These are phyloP conservation scores for Leistus spinibarbis DNA, from an alignment of 2,888 invertebrate genomes.

Conservation along the genomic window DNA sequence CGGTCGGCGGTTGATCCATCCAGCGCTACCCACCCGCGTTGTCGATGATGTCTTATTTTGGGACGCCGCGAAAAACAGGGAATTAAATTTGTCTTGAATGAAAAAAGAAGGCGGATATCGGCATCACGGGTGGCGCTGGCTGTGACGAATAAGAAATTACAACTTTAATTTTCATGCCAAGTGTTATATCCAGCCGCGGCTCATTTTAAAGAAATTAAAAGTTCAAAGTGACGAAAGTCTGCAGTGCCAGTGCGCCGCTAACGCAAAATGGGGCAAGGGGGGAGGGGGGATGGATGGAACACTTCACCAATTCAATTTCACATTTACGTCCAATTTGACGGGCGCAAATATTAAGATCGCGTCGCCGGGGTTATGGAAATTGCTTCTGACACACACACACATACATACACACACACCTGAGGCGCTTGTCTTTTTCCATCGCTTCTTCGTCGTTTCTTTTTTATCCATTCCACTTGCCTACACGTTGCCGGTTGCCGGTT, in stretches of 20 bases:
- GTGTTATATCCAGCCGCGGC: constrained; percentile 43
- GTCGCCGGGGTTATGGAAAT: constrained; percentile 26
- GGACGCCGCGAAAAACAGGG: constrained; percentile 18
- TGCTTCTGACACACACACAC: constrained; percentile 2
- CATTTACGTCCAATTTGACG: constrained; percentile 44
- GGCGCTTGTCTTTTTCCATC: not conserved
- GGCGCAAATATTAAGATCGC: constrained; percentile 34
- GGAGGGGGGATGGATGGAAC: constrained; percentile 17
- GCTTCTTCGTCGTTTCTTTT: not conserved
- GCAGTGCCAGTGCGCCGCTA: too few species aligned
- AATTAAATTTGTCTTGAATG: constrained; percentile 40
- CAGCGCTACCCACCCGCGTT: too few species aligned
- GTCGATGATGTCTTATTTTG: constrained; percentile 3
- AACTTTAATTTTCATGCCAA: constrained; percentile 46
- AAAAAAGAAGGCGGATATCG: constrained; percentile 19
- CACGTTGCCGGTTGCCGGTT: not conserved
- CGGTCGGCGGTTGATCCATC: not conserved
- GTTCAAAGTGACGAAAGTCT: constrained; percentile 43
- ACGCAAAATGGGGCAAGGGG: not conserved
- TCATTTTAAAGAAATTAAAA: constrained; percentile 46
- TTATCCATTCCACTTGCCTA: not conserved
- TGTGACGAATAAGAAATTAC: constrained; percentile 44
- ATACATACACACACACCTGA: not conserved
- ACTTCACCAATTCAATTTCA: constrained; percentile 42
- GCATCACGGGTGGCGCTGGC: constrained; percentile 21